These are phyloP conservation scores for Pseudachorutes palmiensis DNA, from an alignment of 1,140 invertebrate species.

Conservation along the genomic window DNA sequence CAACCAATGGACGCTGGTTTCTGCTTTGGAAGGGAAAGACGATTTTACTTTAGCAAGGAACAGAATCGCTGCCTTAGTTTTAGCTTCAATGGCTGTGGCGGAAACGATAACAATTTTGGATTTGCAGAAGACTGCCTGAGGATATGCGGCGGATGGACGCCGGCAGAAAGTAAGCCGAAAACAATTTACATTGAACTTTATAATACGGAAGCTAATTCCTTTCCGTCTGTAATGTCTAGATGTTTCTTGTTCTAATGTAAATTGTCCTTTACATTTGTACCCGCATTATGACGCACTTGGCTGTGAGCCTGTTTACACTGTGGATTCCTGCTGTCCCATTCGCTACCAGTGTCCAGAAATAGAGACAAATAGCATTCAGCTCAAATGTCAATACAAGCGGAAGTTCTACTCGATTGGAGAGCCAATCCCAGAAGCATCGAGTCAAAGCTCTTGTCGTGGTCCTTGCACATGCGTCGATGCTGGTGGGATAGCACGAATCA, in stretches of 20 bases:
- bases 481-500: constrained; percentile 20
- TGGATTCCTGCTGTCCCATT: constrained; percentile 38
- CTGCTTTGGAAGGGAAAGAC: constrained; percentile 21
- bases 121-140: constrained; percentile 38
- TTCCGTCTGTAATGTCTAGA: too few species aligned
- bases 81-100: constrained; percentile 39
- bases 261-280: constrained; percentile 33
- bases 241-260: constrained; percentile 27
- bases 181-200: constrained; percentile 1
- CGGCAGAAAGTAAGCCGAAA: constrained; percentile 18
- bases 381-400: constrained; percentile 36
- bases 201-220: too few species aligned
- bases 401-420: constrained; percentile 33
- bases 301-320: constrained; percentile 38
- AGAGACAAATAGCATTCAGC: background rate
- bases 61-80: constrained; percentile 34
- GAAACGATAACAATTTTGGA: constrained; percentile 42
- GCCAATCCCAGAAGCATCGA: constrained; percentile 29
- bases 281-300: constrained; percentile 33
- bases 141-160: constrained; percentile 35
- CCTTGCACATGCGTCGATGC: constrained; percentile 22
- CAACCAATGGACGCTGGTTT: constrained; percentile 16
- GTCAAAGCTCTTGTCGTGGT: constrained; percentile 29
- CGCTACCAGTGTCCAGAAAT: constrained; percentile 38
- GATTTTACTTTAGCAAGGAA: constrained; percentile 26